Percentiles rank a stretch among this genome's conserved stretches.
phyloP scores from a whole-genome alignment of 2,113 vertebrate species.

The Pterocles orientalis region DNA sequence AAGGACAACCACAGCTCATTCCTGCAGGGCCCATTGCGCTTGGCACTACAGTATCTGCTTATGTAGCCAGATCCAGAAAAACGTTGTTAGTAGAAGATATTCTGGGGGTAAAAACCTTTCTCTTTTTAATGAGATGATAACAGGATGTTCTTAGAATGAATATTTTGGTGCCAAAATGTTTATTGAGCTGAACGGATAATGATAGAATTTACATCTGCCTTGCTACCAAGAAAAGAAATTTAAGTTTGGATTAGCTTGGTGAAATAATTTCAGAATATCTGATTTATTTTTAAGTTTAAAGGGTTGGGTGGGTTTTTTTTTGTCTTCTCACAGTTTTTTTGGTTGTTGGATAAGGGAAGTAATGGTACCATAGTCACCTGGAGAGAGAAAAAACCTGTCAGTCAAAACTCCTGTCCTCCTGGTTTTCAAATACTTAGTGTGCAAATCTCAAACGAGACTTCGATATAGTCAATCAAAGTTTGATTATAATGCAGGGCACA shows the following conservation, averaged over 20 bases:
- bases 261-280: not conserved
- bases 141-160: not conserved
- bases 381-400: not conserved
- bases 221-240: not conserved
- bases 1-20: slow-evolving; percentile 87
- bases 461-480: not conserved
- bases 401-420: not conserved
- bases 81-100: slow-evolving; percentile 95
- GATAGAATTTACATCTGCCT: not conserved
- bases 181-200: not conserved
- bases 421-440: not conserved
- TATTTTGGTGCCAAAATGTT: not conserved
- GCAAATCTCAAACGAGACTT: not conserved
- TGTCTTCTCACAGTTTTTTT: not conserved
- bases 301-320: not conserved
- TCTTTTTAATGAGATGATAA: not conserved
- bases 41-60: slow-evolving; percentile 93
- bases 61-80: slow-evolving; percentile 95
- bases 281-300: not conserved
- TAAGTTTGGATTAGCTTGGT: not conserved
- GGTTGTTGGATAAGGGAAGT: not conserved
- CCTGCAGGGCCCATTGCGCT: slow-evolving; percentile 90
- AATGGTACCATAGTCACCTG: not conserved
- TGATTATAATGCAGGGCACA: not conserved
- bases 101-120: slow-evolving; percentile 82